Base-by-base conservation (phyloP, 1,140 invertebrate species). In the Drosophila erecta region DNA sequence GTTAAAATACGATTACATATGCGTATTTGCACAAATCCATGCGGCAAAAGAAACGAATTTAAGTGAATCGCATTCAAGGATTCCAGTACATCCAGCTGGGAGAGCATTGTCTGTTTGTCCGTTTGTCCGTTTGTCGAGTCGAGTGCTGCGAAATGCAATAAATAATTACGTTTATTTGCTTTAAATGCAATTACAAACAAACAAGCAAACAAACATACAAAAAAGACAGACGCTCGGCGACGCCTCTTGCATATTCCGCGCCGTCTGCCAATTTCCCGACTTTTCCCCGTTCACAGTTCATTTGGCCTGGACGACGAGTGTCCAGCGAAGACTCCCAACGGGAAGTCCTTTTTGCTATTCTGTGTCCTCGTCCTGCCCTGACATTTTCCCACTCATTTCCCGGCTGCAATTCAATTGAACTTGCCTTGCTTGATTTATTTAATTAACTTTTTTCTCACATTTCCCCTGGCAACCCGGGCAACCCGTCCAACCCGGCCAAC, bases 131-230 rank as follows among this genome's bases (percentile, higher is more conserved):
- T 35, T 12, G 43, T 41, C 30, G 54, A 80, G 35, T 41, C 30
- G 54, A 80, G 30, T 75, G 69, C 75, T 81, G 65, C 59, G 70
- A 79, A 86, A 65, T 83, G 79, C 83, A 86, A 86, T 86, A 86
- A 86, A 86, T 86, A 86, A 86, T 87, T 86, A 72, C 83, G 79
- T 86, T 86, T 87, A 87, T 86, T 87, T 86, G 75, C 83, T 59
- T 86, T 87, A 81, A 86, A 87, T 79, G 64, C 83, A 86, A 81
- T 86, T 81, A 71, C 83, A 76, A 79, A 75, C 60, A 86, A 70
- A 86, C 81, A 85, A 77, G 70, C 70, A 86, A 67, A 49, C 70
- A 86, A 67, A 49, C 12, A 14, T 3, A 67, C 58, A 24, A 30
- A 20, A 37, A 38, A 20, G 65, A 20, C 61, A 46, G 33, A 15